Conservation (phyloP, 2,888 invertebrate species). For the Patella caerulea region DNA sequence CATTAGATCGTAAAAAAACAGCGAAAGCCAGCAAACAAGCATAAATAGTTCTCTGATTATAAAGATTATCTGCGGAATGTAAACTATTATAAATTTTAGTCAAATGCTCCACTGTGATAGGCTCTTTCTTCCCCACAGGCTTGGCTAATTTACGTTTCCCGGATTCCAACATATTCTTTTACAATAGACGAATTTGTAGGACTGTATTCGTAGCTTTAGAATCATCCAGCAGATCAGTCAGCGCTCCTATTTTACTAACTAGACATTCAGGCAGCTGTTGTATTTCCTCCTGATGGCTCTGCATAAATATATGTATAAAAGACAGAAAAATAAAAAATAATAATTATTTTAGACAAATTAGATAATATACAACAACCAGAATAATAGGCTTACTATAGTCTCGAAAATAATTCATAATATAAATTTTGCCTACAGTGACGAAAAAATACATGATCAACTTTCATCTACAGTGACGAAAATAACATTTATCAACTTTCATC, state of each 20-base stretch:
- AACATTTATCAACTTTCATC: too few species aligned
- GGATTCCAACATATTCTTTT: conserved; percentile 30
- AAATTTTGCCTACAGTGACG: too few species aligned
- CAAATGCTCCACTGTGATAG: conserved; percentile 20
- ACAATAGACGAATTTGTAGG: conserved; percentile 29
- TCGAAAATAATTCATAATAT: too few species aligned
- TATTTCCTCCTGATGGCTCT: conserved; percentile 20
- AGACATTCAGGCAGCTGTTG: conserved; percentile 26
- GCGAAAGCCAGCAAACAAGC: conserved; percentile 19
- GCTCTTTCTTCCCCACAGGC: conserved; percentile 27
- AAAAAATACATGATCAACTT: too few species aligned
- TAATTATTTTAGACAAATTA: background rate
- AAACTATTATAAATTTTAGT: conserved; percentile 15
- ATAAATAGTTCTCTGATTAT: conserved; percentile 21
- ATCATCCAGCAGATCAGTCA: conserved; percentile 29
- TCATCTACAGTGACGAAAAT: too few species aligned
- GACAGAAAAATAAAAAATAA: background rate
- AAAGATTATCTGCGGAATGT: conserved; percentile 3
- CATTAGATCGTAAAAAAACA: conserved; percentile 24
- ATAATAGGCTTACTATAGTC: too few species aligned
- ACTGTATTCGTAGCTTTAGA: conserved; percentile 25
- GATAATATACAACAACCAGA: too few species aligned
- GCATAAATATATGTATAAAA: conserved; percentile 27
- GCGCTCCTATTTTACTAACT: conserved; percentile 23
- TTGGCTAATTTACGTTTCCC: conserved; percentile 26